Conservation (phyloP, 2,797 vertebrate species). For the Diglossa cyanea region DNA sequence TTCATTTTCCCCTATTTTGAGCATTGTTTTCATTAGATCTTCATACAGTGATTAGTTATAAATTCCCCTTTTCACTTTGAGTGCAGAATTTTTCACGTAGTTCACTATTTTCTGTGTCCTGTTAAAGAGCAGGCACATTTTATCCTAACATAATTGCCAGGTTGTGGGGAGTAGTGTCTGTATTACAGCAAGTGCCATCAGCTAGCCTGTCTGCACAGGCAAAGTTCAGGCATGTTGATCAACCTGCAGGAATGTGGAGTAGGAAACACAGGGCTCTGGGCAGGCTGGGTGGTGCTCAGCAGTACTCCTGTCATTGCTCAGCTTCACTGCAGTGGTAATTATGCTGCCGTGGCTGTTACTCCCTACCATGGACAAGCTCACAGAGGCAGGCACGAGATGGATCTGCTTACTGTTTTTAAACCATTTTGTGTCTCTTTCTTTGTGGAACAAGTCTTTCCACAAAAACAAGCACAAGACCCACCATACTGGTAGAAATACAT, state of each 20-base stretch:
- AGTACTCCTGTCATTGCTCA: not conserved
- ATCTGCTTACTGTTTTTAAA: not conserved
- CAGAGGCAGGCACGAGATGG: not conserved
- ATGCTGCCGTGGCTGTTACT: not conserved
- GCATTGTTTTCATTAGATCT: not conserved
- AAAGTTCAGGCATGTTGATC: not conserved
- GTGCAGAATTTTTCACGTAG: not conserved
- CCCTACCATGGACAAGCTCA: not conserved
- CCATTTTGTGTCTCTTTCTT: not conserved
- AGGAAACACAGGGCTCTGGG: not conserved
- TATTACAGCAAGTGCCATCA: not conserved
- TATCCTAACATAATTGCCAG: not conserved
- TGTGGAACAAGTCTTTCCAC: not conserved
- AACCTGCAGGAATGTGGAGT: not conserved
- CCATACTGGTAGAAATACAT: accelerated
- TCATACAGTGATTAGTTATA: not conserved
- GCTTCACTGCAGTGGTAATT: accelerated
- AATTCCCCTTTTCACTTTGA: not conserved
- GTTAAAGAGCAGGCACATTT: not conserved
- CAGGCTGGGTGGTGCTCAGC: not conserved
- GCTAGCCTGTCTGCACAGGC: not conserved
- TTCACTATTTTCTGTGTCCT: not conserved
- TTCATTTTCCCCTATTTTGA: not conserved
- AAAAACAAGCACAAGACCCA: not conserved
- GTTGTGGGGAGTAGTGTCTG: not conserved